phyloP scores from a whole-genome alignment of 1,140 invertebrate genomes.

The Paraescarpia echinospica region DNA sequence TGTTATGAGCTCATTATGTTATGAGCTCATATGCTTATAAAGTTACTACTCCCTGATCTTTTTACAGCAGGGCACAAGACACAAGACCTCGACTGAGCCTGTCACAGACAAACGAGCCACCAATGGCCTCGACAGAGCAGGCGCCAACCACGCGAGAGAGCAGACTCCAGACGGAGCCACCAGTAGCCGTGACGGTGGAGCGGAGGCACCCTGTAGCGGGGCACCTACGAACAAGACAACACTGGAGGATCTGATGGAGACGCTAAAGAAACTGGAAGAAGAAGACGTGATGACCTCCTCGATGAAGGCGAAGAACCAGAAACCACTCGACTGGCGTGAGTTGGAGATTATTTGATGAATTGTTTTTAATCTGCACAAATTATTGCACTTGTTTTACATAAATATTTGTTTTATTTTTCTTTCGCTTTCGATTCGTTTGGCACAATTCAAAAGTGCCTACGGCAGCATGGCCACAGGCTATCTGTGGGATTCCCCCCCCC shows the following conservation, averaged over 20 bases:
- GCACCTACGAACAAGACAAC: slow-evolving; percentile 40
- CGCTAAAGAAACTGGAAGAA: slow-evolving; percentile 53
- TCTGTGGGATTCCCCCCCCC: too few species aligned
- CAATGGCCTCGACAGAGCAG: neutral
- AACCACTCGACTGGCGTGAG: slow-evolving; percentile 47
- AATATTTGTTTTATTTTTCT: too few species aligned
- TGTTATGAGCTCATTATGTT: too few species aligned
- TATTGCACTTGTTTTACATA: too few species aligned
- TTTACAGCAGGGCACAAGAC: neutral
- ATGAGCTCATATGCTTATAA: too few species aligned
- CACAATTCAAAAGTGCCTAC: too few species aligned
- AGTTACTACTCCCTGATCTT: neutral
- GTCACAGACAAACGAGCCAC: neutral
- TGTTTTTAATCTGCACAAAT: too few species aligned
- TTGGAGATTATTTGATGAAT: neutral
- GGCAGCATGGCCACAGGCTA: too few species aligned
- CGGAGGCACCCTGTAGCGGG: neutral
- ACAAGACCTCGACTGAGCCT: neutral
- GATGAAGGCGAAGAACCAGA: slow-evolving; percentile 41
- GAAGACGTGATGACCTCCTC: slow-evolving; percentile 47
- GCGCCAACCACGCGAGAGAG: neutral
- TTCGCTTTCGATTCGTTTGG: too few species aligned
- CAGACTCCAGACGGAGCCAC: neutral
- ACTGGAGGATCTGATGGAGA: slow-evolving; percentile 53
- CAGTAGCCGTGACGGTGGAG: neutral